Percentiles rank a stretch among this genome's conserved stretches.
These are phyloP conservation scores for Acipenser transmontanus DNA, from an alignment of 2,797 vertebrate genomes.

Conservation along the genomic window DNA sequence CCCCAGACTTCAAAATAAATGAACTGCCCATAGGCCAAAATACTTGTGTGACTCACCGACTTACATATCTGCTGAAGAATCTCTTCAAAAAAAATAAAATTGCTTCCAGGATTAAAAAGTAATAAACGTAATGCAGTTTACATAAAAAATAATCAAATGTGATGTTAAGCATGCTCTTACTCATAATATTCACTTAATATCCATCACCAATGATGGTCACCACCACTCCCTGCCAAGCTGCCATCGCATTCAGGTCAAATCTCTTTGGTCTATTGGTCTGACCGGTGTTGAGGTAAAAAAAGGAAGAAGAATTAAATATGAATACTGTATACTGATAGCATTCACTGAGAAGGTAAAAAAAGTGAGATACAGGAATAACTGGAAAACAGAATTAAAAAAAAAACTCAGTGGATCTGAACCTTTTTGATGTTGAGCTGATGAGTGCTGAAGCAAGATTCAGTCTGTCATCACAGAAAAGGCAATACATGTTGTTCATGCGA, in stretches of 20 bases:
- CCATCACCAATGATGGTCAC: no score
- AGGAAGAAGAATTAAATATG: slow-evolving; percentile 10
- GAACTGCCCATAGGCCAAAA: no score
- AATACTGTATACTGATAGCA: not conserved
- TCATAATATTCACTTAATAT: no score
- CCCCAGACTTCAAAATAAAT: no score
- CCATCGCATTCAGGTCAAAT: slow-evolving; percentile 23
- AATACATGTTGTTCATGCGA: slow-evolving; percentile 43
- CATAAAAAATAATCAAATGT: no score
- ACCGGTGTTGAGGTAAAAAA: slow-evolving; percentile 20
- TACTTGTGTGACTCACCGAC: no score
- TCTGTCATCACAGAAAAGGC: slow-evolving; percentile 40
- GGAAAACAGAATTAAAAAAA: slow-evolving; percentile 22
- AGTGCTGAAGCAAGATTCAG: slow-evolving; percentile 43
- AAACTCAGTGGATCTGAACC: slow-evolving; percentile 50
- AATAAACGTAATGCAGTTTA: no score
- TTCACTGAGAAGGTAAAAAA: not conserved
- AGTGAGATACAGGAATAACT: slow-evolving; percentile 19
- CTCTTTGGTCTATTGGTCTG: slow-evolving; percentile 21
- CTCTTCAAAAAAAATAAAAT: no score
- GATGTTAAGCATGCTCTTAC: no score
- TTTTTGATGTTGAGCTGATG: slow-evolving; percentile 52
- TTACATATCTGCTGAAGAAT: no score
- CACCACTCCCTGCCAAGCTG: slow-evolving; percentile 11
- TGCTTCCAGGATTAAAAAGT: no score